Evolutionary conservation across 2,888 invertebrate species (phyloP).

Genomic region (Notodonta ziczac): DNA sequence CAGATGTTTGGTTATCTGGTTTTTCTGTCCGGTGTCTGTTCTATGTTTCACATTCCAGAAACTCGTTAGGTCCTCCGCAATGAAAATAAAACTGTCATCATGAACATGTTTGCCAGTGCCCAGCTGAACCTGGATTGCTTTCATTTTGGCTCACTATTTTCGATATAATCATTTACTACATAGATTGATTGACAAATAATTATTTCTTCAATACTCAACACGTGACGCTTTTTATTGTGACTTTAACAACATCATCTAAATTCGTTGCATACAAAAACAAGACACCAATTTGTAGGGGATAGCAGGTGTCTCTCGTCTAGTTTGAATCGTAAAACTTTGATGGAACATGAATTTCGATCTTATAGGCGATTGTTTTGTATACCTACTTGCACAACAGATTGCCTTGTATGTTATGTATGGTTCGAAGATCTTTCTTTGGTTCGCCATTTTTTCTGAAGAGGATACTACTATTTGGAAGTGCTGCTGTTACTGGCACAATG

Average conservation of each 20-base stretch:
- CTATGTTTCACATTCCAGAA: too few relatives aligned
- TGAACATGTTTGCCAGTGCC: neutral
- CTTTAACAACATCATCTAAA: neutral
- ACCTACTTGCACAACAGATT: too few relatives aligned
- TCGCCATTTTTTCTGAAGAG: too few relatives aligned
- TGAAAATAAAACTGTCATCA: neutral
- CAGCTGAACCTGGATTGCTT: neutral
- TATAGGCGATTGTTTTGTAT: neutral
- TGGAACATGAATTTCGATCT: constrained; percentile 1
- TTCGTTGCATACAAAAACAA: neutral
- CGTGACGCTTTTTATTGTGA: neutral
- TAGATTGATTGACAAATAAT: neutral
- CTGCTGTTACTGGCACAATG: too few relatives aligned
- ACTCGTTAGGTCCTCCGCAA: neutral
- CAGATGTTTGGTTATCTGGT: too few relatives aligned
- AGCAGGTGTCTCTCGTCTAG: neutral
- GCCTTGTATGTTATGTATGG: neutral
- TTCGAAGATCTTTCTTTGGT: too few relatives aligned
- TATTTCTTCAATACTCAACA: neutral
- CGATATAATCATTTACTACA: neutral
- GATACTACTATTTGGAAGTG: too few relatives aligned
- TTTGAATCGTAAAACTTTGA: neutral
- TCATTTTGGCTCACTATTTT: neutral
- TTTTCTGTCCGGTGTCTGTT: too few relatives aligned
- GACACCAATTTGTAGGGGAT: neutral